Evolutionary conservation across 37 sponge, comb jelly and placozoan species (phyloP).

Genomic region (Dysidea cf. avara): DNA sequence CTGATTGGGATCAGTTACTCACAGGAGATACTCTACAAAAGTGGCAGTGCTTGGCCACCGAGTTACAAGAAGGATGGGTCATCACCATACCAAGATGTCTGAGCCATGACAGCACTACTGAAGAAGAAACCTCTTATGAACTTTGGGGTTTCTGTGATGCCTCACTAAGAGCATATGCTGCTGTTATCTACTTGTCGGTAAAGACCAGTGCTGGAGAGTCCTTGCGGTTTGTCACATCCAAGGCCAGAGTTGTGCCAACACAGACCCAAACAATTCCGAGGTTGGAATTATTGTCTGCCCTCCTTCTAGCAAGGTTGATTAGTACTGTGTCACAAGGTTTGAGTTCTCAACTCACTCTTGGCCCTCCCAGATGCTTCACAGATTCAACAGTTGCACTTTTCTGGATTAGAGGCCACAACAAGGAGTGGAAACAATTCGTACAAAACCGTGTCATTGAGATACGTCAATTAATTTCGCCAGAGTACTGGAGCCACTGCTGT

Average conservation of each 20-base stretch:
- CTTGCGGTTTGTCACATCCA: constrained; percentile 21
- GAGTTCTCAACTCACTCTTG: constrained; percentile 6
- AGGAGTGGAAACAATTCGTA: constrained; percentile 29
- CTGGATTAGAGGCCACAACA: constrained; percentile 17
- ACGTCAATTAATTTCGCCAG: not conserved
- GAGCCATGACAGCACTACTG: constrained; percentile 1
- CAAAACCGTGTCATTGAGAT: constrained; percentile 37
- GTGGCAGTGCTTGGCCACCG: constrained; percentile 6
- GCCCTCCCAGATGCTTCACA: constrained; percentile 6
- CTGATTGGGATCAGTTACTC: constrained; percentile 23
- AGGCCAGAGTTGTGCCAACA: constrained; percentile 26
- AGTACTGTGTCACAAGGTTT: constrained; percentile 1
- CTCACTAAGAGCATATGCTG: constrained; percentile 30
- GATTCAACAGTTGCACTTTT: constrained; percentile 33
- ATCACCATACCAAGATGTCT: constrained; percentile 24
- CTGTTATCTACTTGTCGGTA: constrained; percentile 19
- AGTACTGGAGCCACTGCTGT: constrained; percentile 19
- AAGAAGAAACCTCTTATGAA: constrained; percentile 6
- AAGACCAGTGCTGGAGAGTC: not conserved
- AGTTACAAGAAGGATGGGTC: constrained; percentile 5
- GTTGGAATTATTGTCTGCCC: constrained; percentile 33
- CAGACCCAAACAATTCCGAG: constrained; percentile 36
- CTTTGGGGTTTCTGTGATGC: constrained; percentile 39
- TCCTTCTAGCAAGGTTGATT: constrained; percentile 27
- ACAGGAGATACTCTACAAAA: not conserved